Base-by-base conservation (phyloP, 64 coral and sea anemone species). In the Dendronephthya gigantea region DNA sequence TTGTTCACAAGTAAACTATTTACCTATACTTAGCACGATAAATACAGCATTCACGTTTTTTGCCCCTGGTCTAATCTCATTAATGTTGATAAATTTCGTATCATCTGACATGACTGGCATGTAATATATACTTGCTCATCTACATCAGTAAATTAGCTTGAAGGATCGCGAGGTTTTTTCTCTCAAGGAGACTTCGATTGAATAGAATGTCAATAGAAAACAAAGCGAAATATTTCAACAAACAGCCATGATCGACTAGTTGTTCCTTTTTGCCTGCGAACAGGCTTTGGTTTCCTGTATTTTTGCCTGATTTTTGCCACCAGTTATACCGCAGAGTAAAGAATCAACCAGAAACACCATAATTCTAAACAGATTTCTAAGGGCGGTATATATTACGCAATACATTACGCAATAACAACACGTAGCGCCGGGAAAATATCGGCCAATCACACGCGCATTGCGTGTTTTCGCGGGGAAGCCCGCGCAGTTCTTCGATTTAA, bases 21-120 rank as follows among this genome's bases (percentile, higher is more conserved):
- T 45, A 98, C 95, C 95, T 14, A 98, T 84, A 40, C 93, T 92
- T 69, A 98, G 86, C 87, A 93, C 92, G 85, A 98, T 98, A 88
- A 98, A 98, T 82, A 98, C 69, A 84, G 92, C 93, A 48, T 98
- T 58, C 12, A 98, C 50, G 83, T 98, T 98, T 86, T 98, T 98
- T 82, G 58, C 49, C 33, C 70, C 87, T 7, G 95, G 91, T 62
- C 95, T 87, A 89, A 98, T 90, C 85, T 98, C 95, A 82, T 93
- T 98, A 58, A 98, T 93, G 59, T 93, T 79, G 32, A 39, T 39
- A 39, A 28, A 79, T 34, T 79, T 79, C 32, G 36, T 79, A 39
- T 79, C 72, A 79, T 79, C 72, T 34, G 72, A 34, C 72, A 79
- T 79, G 55, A 62, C 25, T 62, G 16, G 55, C 55, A 62, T 62